These are phyloP conservation scores for Andrena haemorrhoa DNA, from an alignment of 2,888 invertebrate species.

Conservation along the genomic window DNA sequence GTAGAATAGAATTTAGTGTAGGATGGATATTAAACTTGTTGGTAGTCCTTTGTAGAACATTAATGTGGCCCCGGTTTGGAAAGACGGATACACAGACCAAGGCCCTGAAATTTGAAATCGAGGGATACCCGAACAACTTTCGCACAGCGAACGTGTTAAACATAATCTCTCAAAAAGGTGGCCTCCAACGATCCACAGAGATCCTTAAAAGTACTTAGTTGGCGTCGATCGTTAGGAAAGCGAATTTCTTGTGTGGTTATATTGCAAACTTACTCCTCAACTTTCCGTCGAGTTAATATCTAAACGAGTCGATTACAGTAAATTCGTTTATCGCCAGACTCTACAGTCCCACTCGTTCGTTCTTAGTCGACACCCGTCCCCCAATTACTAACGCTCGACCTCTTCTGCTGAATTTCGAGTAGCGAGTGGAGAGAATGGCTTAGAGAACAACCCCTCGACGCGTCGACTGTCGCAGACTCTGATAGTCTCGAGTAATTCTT, in stretches of 20 bases:
- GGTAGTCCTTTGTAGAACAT: too few species aligned
- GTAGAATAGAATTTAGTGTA: too few species aligned
- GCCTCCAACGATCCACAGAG: constrained; percentile 32
- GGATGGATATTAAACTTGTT: too few species aligned
- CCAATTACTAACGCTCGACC: background rate
- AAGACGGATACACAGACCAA: too few species aligned
- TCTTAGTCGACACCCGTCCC: background rate
- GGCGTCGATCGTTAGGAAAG: constrained; percentile 64
- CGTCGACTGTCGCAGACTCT: constrained; percentile 1
- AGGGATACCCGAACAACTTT: background rate
- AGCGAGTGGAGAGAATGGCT: constrained; percentile 67
- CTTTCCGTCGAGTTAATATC: constrained; percentile 35
- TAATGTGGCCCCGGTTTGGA: too few species aligned
- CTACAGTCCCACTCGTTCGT: constrained; percentile 81
- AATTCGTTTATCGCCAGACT: constrained; percentile 74
- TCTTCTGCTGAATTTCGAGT: constrained; percentile 48
- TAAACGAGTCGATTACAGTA: background rate
- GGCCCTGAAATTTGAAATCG: background rate
- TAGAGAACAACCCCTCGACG: constrained; percentile 12
- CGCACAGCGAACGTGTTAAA: constrained; percentile 49
- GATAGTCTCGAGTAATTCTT: background rate
- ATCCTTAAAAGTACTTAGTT: constrained; percentile 38
- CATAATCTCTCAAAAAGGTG: constrained; percentile 18
- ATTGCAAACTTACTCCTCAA: constrained; percentile 28
- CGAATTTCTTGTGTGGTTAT: constrained; percentile 39